phyloP scores from a whole-genome alignment of 2,888 invertebrate species.

The Melangyna quadrimaculata region DNA sequence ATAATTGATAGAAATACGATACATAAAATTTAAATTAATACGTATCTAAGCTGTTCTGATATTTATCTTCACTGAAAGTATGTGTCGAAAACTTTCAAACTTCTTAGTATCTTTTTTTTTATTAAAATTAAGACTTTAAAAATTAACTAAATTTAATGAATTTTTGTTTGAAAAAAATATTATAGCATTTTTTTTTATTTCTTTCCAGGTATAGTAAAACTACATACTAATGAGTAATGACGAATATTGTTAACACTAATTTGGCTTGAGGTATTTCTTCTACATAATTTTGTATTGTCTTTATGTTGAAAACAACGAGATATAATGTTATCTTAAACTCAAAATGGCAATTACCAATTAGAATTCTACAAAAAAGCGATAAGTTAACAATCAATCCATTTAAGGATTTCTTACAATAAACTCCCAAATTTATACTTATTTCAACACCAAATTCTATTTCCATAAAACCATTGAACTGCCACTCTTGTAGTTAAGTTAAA shows the following conservation, averaged over 20 bases:
- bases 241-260: background rate
- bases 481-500: background rate
- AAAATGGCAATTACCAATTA: background rate
- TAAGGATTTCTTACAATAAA: background rate
- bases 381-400: slow-evolving; percentile 18
- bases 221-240: background rate
- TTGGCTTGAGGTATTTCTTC: background rate
- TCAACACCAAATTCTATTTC: slow-evolving; percentile 1
- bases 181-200: background rate
- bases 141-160: no score
- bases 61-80: no score
- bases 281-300: background rate
- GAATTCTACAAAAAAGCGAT: background rate
- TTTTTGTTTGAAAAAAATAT: background rate
- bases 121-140: no score
- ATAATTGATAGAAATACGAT: no score
- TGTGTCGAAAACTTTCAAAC: no score
- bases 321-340: background rate
- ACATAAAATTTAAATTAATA: no score
- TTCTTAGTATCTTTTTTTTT: no score
- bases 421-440: background rate
- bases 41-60: no score
- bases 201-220: background rate
- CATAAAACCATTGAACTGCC: slow-evolving; percentile 17
- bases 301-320: background rate